These are phyloP conservation scores for Arctopsyche grandis DNA, from an alignment of 1,140 invertebrate genomes.

Conservation along the genomic window DNA sequence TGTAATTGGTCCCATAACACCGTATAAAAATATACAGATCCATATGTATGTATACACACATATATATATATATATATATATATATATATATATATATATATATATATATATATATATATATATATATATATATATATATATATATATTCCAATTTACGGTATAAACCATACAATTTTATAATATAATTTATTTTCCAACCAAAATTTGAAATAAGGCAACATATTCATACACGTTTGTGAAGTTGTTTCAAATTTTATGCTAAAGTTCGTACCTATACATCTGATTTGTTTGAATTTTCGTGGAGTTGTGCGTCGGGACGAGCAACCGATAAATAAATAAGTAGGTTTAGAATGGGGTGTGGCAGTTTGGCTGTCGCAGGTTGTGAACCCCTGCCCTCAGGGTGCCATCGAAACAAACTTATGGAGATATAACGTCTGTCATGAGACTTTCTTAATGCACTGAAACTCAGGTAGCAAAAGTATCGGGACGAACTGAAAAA, in stretches of 20 bases:
- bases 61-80: neutral
- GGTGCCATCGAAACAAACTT: slow-evolving; percentile 45
- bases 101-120: neutral
- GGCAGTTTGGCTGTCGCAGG: slow-evolving; percentile 30
- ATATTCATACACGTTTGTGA: too few relatives aligned
- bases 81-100: neutral
- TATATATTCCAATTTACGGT: neutral
- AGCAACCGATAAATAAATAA: slow-evolving; percentile 45
- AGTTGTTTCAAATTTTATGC: too few relatives aligned
- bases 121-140: neutral
- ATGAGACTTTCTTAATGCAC: slow-evolving; percentile 39
- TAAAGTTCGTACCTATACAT: neutral
- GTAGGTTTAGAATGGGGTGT: slow-evolving; percentile 39
- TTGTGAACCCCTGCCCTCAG: slow-evolving; percentile 33
- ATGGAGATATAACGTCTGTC: slow-evolving; percentile 44
- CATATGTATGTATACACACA: neutral
- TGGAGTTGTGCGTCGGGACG: neutral
- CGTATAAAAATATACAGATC: neutral
- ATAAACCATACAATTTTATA: too few relatives aligned
- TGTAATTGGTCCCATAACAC: slow-evolving; percentile 26
- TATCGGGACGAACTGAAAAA: too few relatives aligned
- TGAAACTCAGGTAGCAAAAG: slow-evolving; percentile 1
- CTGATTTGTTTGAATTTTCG: slow-evolving; percentile 33
- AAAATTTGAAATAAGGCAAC: too few relatives aligned
- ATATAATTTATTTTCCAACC: too few relatives aligned